Evolutionary conservation across 2,888 invertebrate species (phyloP), one percentile per base, ranked within the genome.

Genomic region (Ophion obscuratus): DNA sequence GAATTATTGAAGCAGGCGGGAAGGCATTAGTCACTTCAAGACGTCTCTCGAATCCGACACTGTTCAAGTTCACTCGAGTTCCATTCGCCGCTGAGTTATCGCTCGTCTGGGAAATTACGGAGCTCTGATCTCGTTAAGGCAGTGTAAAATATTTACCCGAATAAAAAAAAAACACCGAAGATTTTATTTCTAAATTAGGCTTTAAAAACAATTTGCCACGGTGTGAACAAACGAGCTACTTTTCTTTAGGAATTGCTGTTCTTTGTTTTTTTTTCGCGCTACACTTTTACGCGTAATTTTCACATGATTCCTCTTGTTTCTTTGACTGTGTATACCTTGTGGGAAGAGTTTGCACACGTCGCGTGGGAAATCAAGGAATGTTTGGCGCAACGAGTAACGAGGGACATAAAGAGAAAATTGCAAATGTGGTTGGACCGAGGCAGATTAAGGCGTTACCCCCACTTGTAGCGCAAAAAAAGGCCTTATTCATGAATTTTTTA

Each of bases 301-400:
- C 68, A 70, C 68, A 24, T 61, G 59, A 68, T 68, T 77, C 17
- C 36, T 40, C 17, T 31, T 20, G 24, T 20, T 76, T n/a, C 17
- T 20, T n/a, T 11, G 59, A 11, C 66, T 17, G 2, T 36, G 17
- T 9, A 40, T 40, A 59, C 44, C 44, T 44, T 64, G 6, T 36
- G 53, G n/a, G 78, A 24, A 53, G 57, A 24, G 47, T 62, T 31
- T 11, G 67, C 62, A 85, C 76, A 77, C 79, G 82, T 83, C 85
- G 59, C 85, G 76, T 79, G 85, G 85, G 85, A 85, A 85, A 85
- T 85, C 85, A 85, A 57, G 71, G 66, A n/a, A 64, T 76, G 76
- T 73, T 31, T 76, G 40, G 59, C 47, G 67, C 79, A 79, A 47
- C 64, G 59, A 57, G 40, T 44, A 78, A 68, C 81, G 67, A 67